Conservation (phyloP, 2,113 vertebrate species). For the Probosciger aterrimus region DNA sequence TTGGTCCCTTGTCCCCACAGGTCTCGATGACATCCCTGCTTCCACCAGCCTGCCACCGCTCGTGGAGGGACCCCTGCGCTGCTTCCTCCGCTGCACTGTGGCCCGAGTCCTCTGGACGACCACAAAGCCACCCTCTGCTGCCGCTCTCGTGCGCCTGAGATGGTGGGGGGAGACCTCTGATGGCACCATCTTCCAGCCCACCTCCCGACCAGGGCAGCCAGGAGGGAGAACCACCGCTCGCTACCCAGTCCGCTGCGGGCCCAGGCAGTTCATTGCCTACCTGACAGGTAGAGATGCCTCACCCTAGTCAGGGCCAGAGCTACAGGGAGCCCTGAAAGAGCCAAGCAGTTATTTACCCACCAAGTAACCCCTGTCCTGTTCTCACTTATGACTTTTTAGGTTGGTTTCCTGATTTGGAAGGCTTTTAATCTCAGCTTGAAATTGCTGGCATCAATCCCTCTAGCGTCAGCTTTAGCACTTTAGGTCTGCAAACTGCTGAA, state of each 20-base stretch:
- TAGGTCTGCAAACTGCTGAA: background rate
- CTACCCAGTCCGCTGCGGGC: slow-evolving; percentile 88
- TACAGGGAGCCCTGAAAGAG: fast-evolving
- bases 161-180: slow-evolving; percentile 93
- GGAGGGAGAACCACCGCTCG: slow-evolving; percentile 78
- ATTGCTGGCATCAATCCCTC: background rate
- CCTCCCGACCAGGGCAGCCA: slow-evolving; percentile 72
- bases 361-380: background rate
- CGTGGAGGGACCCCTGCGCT: slow-evolving; percentile 87
- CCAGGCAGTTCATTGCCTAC: slow-evolving; percentile 90
- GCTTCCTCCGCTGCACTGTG: slow-evolving; percentile 85
- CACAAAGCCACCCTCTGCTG: slow-evolving; percentile 69
- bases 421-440: background rate
- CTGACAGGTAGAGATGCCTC: slow-evolving; percentile 77
- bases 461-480: background rate
- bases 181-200: slow-evolving; percentile 84
- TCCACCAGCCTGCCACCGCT: slow-evolving; percentile 89
- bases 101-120: slow-evolving; percentile 81
- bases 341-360: fast-evolving
- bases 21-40: slow-evolving; percentile 75
- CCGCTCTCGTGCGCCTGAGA: slow-evolving; percentile 79
- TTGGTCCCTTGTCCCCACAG: slow-evolving; percentile 53
- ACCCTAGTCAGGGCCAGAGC: fast-evolving
- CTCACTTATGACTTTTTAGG: background rate
- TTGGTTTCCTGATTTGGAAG: background rate